Evolutionary conservation across 2,888 invertebrate genomes (phyloP).

Genomic region (Volucella inanis): DNA sequence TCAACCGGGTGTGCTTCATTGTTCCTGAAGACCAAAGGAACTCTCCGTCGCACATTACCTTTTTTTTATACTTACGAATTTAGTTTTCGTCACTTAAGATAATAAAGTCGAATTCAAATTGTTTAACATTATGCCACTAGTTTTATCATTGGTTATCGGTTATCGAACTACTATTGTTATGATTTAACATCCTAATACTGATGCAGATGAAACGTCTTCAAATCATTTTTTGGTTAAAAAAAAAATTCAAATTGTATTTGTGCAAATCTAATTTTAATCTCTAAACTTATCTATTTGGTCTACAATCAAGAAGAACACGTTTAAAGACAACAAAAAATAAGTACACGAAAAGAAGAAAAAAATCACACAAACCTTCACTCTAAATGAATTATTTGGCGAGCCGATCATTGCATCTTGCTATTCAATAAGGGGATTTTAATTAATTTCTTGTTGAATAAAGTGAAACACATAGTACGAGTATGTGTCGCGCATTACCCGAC

Average conservation of each 20-base stretch:
- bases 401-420: constrained; percentile 32
- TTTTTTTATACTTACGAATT: no score
- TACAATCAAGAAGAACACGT: constrained; percentile 47
- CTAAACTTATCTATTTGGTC: constrained; percentile 28
- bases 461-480: constrained; percentile 1
- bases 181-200: no score
- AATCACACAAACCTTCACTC: constrained; percentile 17
- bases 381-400: constrained; percentile 13
- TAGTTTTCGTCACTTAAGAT: no score
- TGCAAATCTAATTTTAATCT: constrained; percentile 60
- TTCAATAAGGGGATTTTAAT: constrained; percentile 56
- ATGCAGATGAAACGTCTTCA: no score
- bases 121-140: no score
- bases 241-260: neutral
- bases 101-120: no score
- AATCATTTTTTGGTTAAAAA: neutral
- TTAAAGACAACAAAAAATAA: constrained; percentile 1
- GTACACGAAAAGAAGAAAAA: constrained; percentile 3
- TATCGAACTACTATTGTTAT: no score
- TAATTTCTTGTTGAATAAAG: constrained; percentile 51
- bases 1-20: no score
- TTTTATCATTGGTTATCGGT: no score
- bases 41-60: no score
- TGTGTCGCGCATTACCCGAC: neutral
- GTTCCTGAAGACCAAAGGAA: no score